Evolutionary conservation across 2,888 invertebrate species (phyloP).

Genomic region (Spicauda simplicius): DNA sequence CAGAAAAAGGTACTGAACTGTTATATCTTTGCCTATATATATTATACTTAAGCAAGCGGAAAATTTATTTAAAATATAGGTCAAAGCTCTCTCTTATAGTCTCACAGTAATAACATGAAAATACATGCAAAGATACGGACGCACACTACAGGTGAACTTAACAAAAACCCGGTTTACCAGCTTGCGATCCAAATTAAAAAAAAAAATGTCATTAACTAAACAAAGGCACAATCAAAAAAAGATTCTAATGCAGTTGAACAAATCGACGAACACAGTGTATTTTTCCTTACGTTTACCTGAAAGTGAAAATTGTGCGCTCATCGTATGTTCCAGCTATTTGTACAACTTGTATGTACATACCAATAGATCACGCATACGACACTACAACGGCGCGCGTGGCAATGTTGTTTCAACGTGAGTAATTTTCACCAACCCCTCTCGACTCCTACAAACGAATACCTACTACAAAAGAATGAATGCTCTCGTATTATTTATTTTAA

Average conservation of each 20-base stretch:
- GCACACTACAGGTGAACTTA: too few relatives aligned
- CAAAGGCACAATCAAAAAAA: background rate
- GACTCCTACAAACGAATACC: slow-evolving; percentile 35
- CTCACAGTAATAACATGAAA: too few relatives aligned
- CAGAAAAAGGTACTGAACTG: too few relatives aligned
- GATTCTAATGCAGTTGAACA: background rate
- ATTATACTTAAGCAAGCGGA: too few relatives aligned
- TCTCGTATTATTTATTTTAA: slow-evolving; percentile 71
- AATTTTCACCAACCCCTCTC: slow-evolving; percentile 56
- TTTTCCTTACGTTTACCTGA: slow-evolving; percentile 56
- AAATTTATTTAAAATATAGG: too few relatives aligned
- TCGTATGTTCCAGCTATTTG: slow-evolving; percentile 48
- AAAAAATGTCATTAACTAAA: background rate
- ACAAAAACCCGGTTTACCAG: too few relatives aligned
- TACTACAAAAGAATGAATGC: slow-evolving; percentile 53
- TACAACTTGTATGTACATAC: slow-evolving; percentile 44
- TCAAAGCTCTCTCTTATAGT: too few relatives aligned
- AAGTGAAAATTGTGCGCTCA: slow-evolving; percentile 73
- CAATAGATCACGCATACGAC: slow-evolving; percentile 55
- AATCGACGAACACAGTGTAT: background rate
- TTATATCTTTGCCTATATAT: too few relatives aligned
- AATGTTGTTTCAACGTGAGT: slow-evolving; percentile 45
- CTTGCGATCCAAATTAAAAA: too few relatives aligned
- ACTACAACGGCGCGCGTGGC: slow-evolving; percentile 40
- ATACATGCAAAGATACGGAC: too few relatives aligned